phyloP scores from a whole-genome alignment of 64 coral and sea anemone species.

The Orbicella faveolata region DNA sequence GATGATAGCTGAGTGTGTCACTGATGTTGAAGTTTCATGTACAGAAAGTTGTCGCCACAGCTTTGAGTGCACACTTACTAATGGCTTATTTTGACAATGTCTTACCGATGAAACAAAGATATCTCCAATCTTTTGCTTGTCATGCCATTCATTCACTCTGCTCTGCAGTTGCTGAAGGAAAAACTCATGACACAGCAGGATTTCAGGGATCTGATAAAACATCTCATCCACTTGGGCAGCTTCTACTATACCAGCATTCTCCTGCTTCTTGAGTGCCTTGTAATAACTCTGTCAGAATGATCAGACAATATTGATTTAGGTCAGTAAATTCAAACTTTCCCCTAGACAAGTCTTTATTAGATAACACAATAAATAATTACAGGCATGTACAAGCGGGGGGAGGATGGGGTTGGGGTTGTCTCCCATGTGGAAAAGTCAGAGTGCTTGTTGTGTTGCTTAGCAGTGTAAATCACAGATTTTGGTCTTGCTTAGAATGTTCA shows the following conservation, averaged over 20 bases:
- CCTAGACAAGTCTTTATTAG: too few relatives aligned
- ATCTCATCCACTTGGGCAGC: constrained; percentile 95
- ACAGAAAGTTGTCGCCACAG: too few relatives aligned
- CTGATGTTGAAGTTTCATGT: too few relatives aligned
- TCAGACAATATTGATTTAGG: background rate
- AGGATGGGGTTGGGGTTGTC: too few relatives aligned
- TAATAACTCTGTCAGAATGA: constrained; percentile 62
- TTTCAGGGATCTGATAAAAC: constrained; percentile 99
- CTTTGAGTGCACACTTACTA: too few relatives aligned
- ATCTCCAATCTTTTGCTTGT: constrained; percentile 97
- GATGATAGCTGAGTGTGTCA: too few relatives aligned
- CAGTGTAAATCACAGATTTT: too few relatives aligned
- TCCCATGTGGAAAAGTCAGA: too few relatives aligned
- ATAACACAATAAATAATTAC: too few relatives aligned
- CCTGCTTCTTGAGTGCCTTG: constrained; percentile 76
- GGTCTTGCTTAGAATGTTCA: too few relatives aligned
- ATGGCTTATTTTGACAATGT: background rate
- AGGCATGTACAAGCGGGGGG: too few relatives aligned
- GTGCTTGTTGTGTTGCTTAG: too few relatives aligned
- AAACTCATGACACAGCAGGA: constrained; percentile 86
- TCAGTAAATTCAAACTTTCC: background rate
- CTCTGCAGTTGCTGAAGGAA: constrained; percentile 86
- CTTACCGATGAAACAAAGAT: constrained; percentile 97
- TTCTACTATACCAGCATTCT: constrained; percentile 88
- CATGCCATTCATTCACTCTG: constrained; percentile 91